phyloP scores from a whole-genome alignment of 2,113 vertebrate species.

The Pelvicachromis taeniatus region DNA sequence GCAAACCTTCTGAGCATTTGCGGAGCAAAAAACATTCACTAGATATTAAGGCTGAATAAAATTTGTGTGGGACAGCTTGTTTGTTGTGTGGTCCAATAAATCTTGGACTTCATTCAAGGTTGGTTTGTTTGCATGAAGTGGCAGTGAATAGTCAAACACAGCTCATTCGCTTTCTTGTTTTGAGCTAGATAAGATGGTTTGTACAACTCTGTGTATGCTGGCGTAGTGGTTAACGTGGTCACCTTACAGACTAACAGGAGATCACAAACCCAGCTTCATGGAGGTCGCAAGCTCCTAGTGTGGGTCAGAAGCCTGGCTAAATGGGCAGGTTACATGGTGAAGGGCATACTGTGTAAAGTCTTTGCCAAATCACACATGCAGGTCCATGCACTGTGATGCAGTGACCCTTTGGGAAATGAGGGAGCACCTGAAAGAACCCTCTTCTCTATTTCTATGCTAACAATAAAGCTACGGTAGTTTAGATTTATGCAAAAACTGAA shows the following conservation, averaged over 20 bases:
- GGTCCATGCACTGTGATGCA: not conserved
- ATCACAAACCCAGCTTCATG: not conserved
- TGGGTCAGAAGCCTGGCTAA: not conserved
- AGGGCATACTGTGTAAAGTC: not conserved
- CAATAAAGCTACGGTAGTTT: not conserved
- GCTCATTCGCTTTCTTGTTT: not conserved
- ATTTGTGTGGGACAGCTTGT: constrained; percentile 10
- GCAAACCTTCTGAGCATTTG: constrained; percentile 32
- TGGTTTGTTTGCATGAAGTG: not conserved
- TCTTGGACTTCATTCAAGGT: not conserved
- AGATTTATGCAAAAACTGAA: not conserved
- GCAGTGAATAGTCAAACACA: not conserved
- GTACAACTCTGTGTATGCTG: not conserved
- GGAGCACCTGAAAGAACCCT: not conserved
- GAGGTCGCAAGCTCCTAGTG: not conserved
- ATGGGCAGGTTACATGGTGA: not conserved
- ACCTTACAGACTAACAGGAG: not conserved
- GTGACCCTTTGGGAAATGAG: not conserved
- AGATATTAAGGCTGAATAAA: constrained; percentile 3
- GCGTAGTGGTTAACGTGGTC: not conserved
- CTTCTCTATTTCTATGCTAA: not conserved
- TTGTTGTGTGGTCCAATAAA: constrained; percentile 3
- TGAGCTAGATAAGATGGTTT: not conserved
- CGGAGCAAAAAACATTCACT: not conserved
- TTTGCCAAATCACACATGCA: not conserved